A percentile compares a stretch with the other conserved stretches of the same genome.
These are phyloP conservation scores for Eupeodes luniger DNA, from an alignment of 2,888 invertebrate genomes.

Conservation along the genomic window DNA sequence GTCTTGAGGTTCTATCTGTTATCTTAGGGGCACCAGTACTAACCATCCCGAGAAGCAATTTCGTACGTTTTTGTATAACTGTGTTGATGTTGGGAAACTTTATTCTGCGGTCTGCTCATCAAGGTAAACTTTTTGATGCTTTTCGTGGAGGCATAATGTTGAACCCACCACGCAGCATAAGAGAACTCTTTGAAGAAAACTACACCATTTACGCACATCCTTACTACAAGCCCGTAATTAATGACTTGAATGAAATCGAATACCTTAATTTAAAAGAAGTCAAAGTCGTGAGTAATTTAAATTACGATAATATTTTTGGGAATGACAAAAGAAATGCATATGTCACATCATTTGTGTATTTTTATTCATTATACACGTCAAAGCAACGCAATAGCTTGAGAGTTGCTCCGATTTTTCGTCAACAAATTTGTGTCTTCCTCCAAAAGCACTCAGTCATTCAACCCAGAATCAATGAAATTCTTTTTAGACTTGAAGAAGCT, in stretches of 20 bases:
- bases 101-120: slow-evolving; percentile 14
- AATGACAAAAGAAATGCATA: not conserved
- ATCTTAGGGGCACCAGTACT: not conserved
- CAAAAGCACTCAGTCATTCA: not conserved
- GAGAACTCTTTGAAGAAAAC: not conserved
- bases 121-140: slow-evolving; percentile 36
- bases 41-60: not conserved
- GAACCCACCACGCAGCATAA: not conserved
- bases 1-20: not conserved
- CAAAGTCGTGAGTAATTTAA: not conserved
- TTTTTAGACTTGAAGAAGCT: not conserved
- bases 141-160: not conserved
- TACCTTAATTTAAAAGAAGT: not conserved
- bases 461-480: not conserved
- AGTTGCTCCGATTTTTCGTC: not conserved
- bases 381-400: not conserved
- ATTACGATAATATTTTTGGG: not conserved
- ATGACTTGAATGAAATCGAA: not conserved
- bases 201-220: not conserved
- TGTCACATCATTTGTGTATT: not conserved
- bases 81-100: not conserved
- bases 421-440: not conserved
- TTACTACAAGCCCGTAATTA: not conserved
- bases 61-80: not conserved
- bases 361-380: not conserved